Conservation (phyloP, 1,140 invertebrate genomes). For the Lasioglossum baleicum region DNA sequence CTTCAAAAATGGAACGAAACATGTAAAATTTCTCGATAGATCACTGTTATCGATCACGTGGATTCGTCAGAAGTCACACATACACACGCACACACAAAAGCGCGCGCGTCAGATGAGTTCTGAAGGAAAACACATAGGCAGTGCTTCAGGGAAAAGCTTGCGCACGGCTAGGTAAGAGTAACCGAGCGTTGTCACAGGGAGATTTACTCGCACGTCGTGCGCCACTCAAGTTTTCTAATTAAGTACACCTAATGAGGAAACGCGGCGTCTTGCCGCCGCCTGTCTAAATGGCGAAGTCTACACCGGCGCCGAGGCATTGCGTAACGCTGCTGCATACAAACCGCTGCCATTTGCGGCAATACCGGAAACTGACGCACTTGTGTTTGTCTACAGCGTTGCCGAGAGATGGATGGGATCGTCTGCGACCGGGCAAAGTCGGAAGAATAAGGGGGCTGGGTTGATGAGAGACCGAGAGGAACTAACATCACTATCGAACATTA, state of each 20-base stretch:
- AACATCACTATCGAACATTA: too few relatives aligned
- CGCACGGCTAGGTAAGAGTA: neutral
- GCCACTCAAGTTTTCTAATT: slow-evolving; percentile 48
- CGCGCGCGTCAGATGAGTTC: neutral
- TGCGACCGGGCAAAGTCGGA: neutral
- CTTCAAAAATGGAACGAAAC: too few relatives aligned
- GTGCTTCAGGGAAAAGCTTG: neutral
- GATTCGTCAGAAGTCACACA: too few relatives aligned
- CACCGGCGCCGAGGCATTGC: neutral
- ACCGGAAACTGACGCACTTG: slow-evolving; percentile 13
- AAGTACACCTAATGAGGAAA: slow-evolving; percentile 49
- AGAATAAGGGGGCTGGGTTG: neutral
- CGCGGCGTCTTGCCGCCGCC: neutral
- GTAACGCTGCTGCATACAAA: slow-evolving; percentile 30
- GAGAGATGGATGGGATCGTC: neutral
- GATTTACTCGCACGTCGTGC: slow-evolving; percentile 14
- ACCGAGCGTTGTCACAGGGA: neutral
- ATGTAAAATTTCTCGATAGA: too few relatives aligned
- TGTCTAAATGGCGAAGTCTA: slow-evolving; percentile 28
- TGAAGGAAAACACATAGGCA: neutral
- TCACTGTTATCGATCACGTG: too few relatives aligned
- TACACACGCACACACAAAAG: too few relatives aligned
- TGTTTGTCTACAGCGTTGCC: neutral
- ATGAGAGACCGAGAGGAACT: too few relatives aligned
- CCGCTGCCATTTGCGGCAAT: slow-evolving; percentile 26